Percentiles rank a stretch among this genome's conserved stretches.
Evolutionary conservation across 2,888 invertebrate genomes (phyloP).

Genomic region (Cheilosia vernalis): DNA sequence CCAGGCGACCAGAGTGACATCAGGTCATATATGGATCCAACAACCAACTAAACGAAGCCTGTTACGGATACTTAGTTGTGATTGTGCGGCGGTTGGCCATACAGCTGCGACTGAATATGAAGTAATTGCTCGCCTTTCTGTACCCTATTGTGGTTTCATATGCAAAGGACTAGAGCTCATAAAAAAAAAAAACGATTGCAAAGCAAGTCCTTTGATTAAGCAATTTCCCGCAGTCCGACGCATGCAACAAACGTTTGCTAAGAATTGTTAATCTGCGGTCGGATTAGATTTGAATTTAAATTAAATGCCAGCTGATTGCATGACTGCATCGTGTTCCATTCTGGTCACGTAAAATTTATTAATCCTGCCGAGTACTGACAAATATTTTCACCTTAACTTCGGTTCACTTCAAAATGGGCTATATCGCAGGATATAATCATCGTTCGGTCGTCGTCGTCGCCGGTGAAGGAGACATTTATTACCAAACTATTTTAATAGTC

Average conservation of each 20-base stretch:
- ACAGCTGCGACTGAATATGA: conserved; percentile 68
- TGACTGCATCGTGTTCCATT: conserved; percentile 33
- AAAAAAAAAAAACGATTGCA: conserved; percentile 8
- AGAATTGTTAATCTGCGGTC: conserved; percentile 71
- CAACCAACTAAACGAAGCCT: conserved; percentile 68
- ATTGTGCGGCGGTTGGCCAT: conserved; percentile 54
- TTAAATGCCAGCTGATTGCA: conserved; percentile 60
- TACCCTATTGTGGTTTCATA: conserved; percentile 57
- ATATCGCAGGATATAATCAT: conserved; percentile 48
- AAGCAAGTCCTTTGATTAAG: conserved; percentile 62
- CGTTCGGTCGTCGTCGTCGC: background rate
- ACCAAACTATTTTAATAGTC: conserved; percentile 71
- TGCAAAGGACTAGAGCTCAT: conserved; percentile 45
- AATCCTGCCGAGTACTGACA: conserved; percentile 8
- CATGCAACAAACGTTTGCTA: conserved; percentile 60
- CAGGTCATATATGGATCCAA: conserved; percentile 57
- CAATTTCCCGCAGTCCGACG: conserved; percentile 53
- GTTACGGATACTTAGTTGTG: conserved; percentile 71
- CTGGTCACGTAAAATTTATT: conserved; percentile 67
- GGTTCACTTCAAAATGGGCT: conserved; percentile 39
- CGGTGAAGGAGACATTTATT: conserved; percentile 51
- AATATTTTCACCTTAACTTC: conserved; percentile 41
- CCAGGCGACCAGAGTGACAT: conserved; percentile 62
- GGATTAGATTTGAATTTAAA: conserved; percentile 73
- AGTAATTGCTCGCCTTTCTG: conserved; percentile 68